These are phyloP conservation scores for Litoditis marina DNA, from an alignment of 2,888 invertebrate species.

Conservation along the genomic window DNA sequence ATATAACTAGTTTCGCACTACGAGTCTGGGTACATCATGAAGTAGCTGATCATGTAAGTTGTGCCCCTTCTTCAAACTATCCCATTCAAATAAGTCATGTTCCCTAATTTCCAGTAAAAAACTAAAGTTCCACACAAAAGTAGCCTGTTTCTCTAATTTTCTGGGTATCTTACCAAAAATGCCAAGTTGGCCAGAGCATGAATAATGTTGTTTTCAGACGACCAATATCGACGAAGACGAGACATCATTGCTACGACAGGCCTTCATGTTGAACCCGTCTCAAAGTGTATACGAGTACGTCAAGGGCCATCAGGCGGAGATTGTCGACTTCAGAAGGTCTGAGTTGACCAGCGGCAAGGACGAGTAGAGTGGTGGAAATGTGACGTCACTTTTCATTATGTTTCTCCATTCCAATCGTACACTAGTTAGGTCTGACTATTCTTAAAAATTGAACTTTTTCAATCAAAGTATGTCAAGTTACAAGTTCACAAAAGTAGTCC, in stretches of 20 bases:
- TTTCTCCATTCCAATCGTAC: neutral
- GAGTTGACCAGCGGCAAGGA: conserved; percentile 46
- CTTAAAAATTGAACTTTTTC: neutral
- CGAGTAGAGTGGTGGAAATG: conserved; percentile 7
- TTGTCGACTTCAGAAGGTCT: conserved; percentile 47
- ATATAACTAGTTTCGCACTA: too few species aligned
- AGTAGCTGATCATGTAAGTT: too few species aligned
- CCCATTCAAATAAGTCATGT: too few species aligned
- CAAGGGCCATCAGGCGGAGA: conserved; percentile 45
- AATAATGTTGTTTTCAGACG: conserved; percentile 25
- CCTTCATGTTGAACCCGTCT: conserved; percentile 59
- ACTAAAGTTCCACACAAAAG: neutral
- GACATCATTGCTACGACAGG: conserved; percentile 53
- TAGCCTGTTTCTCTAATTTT: neutral
- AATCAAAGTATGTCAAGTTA: neutral
- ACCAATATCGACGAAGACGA: conserved; percentile 57
- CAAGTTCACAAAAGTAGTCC: neutral
- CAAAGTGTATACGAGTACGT: conserved; percentile 53
- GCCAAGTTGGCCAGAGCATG: neutral
- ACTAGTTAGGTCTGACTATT: neutral
- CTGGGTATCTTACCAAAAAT: too few species aligned
- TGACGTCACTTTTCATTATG: neutral
- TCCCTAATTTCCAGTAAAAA: too few species aligned
- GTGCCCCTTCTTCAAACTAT: too few species aligned
- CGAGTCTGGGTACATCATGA: too few species aligned